These are phyloP conservation scores for Alentia gelatinosa DNA, from an alignment of 2,888 invertebrate species.

Conservation along the genomic window DNA sequence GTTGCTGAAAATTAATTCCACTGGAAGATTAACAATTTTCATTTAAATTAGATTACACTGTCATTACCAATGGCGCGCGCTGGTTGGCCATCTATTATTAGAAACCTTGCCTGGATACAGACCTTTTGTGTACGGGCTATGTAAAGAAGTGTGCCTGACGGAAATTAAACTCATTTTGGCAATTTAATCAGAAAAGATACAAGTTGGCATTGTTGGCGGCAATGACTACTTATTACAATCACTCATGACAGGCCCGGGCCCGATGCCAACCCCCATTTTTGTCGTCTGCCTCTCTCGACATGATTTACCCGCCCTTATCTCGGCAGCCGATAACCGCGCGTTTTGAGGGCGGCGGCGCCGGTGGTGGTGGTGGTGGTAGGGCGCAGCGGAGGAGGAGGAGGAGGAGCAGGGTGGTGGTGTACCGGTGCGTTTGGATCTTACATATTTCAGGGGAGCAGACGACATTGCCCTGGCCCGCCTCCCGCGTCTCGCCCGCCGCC, in stretches of 20 bases:
- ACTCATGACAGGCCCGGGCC: slow-evolving; percentile 38
- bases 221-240: slow-evolving; percentile 53
- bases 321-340: slow-evolving; percentile 18
- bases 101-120: slow-evolving; percentile 50
- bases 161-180: slow-evolving; percentile 54
- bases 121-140: slow-evolving; percentile 46
- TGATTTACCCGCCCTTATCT: slow-evolving; percentile 49
- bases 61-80: slow-evolving; percentile 44
- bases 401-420: neutral
- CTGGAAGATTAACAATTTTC: slow-evolving; percentile 54
- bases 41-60: slow-evolving; percentile 52
- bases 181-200: slow-evolving; percentile 54
- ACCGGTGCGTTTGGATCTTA: slow-evolving; percentile 26
- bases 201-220: slow-evolving; percentile 54
- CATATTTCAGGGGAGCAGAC: slow-evolving; percentile 22
- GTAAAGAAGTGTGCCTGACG: slow-evolving; percentile 24
- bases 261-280: slow-evolving; percentile 44
- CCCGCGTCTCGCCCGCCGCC: neutral
- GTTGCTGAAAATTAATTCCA: slow-evolving; percentile 54
- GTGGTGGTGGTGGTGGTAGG: neutral
- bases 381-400: neutral
- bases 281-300: neutral
- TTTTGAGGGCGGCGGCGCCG: slow-evolving; percentile 6
- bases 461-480: neutral
- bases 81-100: slow-evolving; percentile 52